Base-by-base conservation (phyloP, 2,888 invertebrate genomes). In the Corythucha ciliata region DNA sequence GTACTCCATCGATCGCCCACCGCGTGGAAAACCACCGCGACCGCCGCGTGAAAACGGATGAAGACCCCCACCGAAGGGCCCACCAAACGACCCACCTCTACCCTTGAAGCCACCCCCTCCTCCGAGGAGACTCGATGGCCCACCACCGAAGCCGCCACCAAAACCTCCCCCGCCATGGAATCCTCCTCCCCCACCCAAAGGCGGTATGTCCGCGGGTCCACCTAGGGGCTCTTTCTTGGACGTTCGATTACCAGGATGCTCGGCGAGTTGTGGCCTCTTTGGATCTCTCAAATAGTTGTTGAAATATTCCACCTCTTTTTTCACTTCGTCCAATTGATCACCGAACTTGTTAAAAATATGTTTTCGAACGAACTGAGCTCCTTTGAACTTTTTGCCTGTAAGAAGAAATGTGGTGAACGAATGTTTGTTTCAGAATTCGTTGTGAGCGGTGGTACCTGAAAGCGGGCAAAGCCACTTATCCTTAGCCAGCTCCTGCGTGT, bases 391-490 rank as follows among this genome's bases (percentile, higher is more conserved):
- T 69, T 98, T 98, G 8, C 53, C 49, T 49, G 26, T 3, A 37
- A 48, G 29, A 5, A 34, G 5, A 26, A 42, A 6, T 3, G 26
- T 25, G 16, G 26, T n/a, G n/a, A n/a, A n/a, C n/a, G n/a, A n/a
- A n/a, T n/a, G n/a, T n/a, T n/a, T n/a, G n/a, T n/a, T n/a, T n/a
- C n/a, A n/a, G n/a, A n/a, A n/a, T n/a, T n/a, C n/a, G n/a, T n/a
- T n/a, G n/a, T 29, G 29, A 21, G 22, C 7, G 7, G 18, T 27
- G 27, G 37, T 7, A 1, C 97, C 97, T 49, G 94, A 96, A 7
- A 98, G 72, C 0, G 98, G 98, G 69, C 98, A 98, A 59, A 98
- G 69, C 97, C 97, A 98, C 64, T 98, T 98, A 67, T 97, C 98
- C 67, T 94, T 94, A 0, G 90, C 88, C 58, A 98, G 66, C 70